Base-by-base conservation (phyloP, 2,113 vertebrate species). In the Lathamus discolor region DNA sequence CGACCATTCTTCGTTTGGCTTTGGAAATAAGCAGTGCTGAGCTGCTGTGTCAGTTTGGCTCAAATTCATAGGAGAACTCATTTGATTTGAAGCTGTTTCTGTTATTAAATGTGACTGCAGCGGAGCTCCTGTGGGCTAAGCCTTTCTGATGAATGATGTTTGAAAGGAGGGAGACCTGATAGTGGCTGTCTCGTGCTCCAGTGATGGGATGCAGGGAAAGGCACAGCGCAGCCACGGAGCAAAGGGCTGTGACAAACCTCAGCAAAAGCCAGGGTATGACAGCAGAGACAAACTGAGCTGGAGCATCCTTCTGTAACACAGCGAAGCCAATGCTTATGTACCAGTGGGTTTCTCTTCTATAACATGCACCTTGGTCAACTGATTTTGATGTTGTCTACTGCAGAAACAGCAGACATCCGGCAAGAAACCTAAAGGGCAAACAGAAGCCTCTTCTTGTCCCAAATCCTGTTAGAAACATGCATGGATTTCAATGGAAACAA, bases 341-440 rank as follows among this genome's bases (percentile, higher is more conserved):
- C 41, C 43, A 2, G 1, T 0, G 1, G 4, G 17, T 6, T 80
- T 22, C 69, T 29, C 48, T 59, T 41, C 86, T 18, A n/a, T 2
- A 12, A 23, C 0, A 0, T 23, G 48, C 83, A 5, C 48, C 31
- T 25, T 5, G 39, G 4, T 3, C 59, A 6, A 19, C 52, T 25
- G 54, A 3, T 33, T 48, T 33, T 6, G 0, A 0, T 8, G 0
- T 0, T 5, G 9, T 1, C 49, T 41, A 2, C 28, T 20, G 74
- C 68, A 80, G 63, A 5, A 68, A 19, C 7, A 7, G 23, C 13
- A 54, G 4, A 49, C 37, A 41, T 12, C 44, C 28, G 25, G 46
- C 64, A 63, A 13, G 78, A 41, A 66, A 35, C 35, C 11, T 0
- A 17, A 5, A 3, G 1, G 52, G 69, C 29, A 14, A 82, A 54